phyloP scores from a whole-genome alignment of 2,113 vertebrate species.

The Uropsilus gracilis region DNA sequence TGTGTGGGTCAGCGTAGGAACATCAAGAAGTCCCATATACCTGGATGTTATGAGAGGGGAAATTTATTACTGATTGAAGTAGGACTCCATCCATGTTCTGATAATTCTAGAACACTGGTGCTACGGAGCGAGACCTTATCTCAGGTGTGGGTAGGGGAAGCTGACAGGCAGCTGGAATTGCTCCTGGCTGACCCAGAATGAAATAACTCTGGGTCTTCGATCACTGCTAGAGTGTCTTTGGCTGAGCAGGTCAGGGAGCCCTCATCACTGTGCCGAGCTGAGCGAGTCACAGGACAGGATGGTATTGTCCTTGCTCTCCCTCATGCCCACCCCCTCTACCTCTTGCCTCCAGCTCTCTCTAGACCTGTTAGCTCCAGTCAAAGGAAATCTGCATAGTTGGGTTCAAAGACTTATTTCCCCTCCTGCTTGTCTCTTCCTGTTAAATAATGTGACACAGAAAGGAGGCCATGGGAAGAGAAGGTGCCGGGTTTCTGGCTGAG shows the following conservation, averaged over 20 bases:
- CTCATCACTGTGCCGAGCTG: background rate
- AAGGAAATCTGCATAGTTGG: conserved; percentile 69
- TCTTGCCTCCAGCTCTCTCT: background rate
- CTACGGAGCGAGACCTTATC: background rate
- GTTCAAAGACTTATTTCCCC: background rate
- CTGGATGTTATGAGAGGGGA: background rate
- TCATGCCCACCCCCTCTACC: fast-evolving
- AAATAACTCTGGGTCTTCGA: background rate
- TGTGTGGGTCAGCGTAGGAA: background rate
- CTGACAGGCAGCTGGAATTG: background rate
- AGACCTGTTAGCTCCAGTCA: conserved; percentile 70
- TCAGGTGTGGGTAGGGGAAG: background rate
- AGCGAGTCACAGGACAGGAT: background rate
- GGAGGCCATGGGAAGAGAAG: background rate
- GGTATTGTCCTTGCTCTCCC: background rate
- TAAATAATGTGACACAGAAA: conserved; percentile 8
- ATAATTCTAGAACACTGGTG: background rate
- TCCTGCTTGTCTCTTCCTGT: conserved; percentile 51
- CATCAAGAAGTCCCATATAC: background rate
- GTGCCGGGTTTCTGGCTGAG: background rate
- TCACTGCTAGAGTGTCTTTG: background rate
- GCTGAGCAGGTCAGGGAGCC: background rate
- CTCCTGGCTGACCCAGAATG: background rate
- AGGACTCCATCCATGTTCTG: background rate
- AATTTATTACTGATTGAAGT: background rate